Base-by-base conservation (phyloP, 2,888 invertebrate genomes). In the Plagiodera versicolora region DNA sequence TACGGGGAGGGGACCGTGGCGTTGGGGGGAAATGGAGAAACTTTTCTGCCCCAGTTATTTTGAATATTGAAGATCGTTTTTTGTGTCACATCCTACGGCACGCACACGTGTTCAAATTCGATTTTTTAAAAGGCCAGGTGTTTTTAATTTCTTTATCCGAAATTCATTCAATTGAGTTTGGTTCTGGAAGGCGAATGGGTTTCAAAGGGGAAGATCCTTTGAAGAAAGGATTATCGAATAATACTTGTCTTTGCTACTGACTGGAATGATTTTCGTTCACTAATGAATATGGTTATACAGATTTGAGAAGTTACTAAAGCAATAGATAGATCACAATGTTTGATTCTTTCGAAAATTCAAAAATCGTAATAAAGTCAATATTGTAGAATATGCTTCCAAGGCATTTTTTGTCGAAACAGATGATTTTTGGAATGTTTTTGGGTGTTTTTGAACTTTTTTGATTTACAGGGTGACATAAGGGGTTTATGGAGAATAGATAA, bases 141-240 rank as follows among this genome's bases (percentile, higher is more conserved):
- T 39, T 32, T 32, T 32, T 32, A 39, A 39, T 39, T 39, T 39
- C 39, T 39, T 39, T 39, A 39, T 39, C 39, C 39, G 39, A 39
- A 39, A 39, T 39, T 32, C 8, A 11, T 32, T 39, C 39, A n/a
- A 39, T 39, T 39, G 3, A 39, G 3, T 14, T 14, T n/a, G 39
- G 14, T 6, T 14, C 4, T 14, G 32, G 9, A 10, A 6, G 10
- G 32, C n/a, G 4, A 39, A 39, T 24, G 14, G 14, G 4, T n/a
- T 3, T 6, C n/a, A 6, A 39, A 39, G 39, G 39, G 14, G 39
- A 14, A 14, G 39, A 39, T 14, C 6, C n/a, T 39, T 39, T 39
- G 10, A 6, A n/a, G 14, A 11, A 39, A 39, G 2, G 14, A 1
- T 39, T 39, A 1, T 39, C 14, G 39, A 39, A 39, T 39, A 39